Base-by-base conservation (phyloP, 23 tunicate species). In the Trididemnum nubilum region DNA sequence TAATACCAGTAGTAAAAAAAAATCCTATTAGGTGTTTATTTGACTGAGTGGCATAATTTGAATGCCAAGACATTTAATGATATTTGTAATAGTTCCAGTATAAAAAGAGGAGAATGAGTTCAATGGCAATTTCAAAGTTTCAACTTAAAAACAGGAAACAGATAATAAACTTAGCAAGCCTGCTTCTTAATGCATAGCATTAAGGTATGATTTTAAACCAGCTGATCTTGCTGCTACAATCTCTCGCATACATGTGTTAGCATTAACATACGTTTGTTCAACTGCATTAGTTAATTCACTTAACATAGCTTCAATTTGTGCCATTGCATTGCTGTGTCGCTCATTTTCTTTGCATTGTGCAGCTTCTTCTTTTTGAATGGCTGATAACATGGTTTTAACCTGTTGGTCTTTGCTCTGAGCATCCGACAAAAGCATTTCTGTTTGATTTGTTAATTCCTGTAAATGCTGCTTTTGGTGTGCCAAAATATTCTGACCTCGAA, bases 401-500 rank as follows among this genome's bases (percentile, higher is more conserved):
- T 65, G 33, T 2, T 44, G 51, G 4, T 25, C 82, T 35, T 65
- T 76, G 52, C 34, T 37, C 33, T 76, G 64, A 0, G 69, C 38
- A 39, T 63, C 65, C 1, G 65, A 58, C 44, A 21, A 2, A 32
- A 76, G 44, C 36, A 79, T 32, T 39, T 69, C 79, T 0, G 30
- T 79, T 23, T 70, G 40, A 2, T 57, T 69, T n/a, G 33, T 71
- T 22, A 51, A 2, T 2, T 79, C 84, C 9, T 33, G 44, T 2
- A 85, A 66, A 2, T 67, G 71, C 57, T 85, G 90, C 25, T 70
- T 77, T 27, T 64, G 60, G 1, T 79, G 26, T 2, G 76, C 78
- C 0, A 51, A 7, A n/a, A 63, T 34, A 25, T 78, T 49, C n/a
- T 85, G 70, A 2, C 32, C 15, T 15, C 79, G 59, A 0, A 85